These are phyloP conservation scores for Ophion ventricosus DNA, from an alignment of 2,888 invertebrate species.

Conservation along the genomic window DNA sequence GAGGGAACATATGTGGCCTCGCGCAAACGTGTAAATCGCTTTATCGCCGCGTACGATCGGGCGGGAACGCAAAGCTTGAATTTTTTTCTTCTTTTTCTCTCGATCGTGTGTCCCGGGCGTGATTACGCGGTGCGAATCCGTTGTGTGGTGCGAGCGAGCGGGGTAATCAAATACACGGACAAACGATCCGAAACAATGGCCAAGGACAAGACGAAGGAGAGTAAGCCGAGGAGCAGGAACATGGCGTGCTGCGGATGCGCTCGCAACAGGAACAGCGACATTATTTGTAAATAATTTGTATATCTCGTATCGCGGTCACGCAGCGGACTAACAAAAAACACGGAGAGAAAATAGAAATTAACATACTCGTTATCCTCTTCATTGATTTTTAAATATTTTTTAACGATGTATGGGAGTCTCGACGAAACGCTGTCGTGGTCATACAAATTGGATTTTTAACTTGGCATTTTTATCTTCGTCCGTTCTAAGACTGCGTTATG, in stretches of 20 bases:
- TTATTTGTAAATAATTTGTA: slow-evolving; percentile 77
- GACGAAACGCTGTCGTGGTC: too few species aligned
- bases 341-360: too few species aligned
- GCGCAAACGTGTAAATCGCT: slow-evolving; percentile 46
- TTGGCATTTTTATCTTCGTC: too few species aligned
- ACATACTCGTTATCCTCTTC: too few species aligned
- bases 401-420: too few species aligned
- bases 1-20: slow-evolving; percentile 47
- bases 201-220: slow-evolving; percentile 71
- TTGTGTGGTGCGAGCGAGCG: slow-evolving; percentile 16
- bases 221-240: slow-evolving; percentile 73
- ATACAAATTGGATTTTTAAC: too few species aligned
- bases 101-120: not conserved
- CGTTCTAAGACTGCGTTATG: too few species aligned
- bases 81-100: not conserved
- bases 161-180: slow-evolving; percentile 26
- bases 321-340: too few species aligned
- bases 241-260: slow-evolving; percentile 82
- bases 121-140: slow-evolving; percentile 18
- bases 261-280: slow-evolving; percentile 82
- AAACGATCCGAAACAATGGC: slow-evolving; percentile 65
- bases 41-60: slow-evolving; percentile 45
- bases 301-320: not conserved
- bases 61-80: not conserved
- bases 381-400: too few species aligned